Evolutionary conservation across 2,888 invertebrate genomes (phyloP).

Genomic region (Trichacis sp.): DNA sequence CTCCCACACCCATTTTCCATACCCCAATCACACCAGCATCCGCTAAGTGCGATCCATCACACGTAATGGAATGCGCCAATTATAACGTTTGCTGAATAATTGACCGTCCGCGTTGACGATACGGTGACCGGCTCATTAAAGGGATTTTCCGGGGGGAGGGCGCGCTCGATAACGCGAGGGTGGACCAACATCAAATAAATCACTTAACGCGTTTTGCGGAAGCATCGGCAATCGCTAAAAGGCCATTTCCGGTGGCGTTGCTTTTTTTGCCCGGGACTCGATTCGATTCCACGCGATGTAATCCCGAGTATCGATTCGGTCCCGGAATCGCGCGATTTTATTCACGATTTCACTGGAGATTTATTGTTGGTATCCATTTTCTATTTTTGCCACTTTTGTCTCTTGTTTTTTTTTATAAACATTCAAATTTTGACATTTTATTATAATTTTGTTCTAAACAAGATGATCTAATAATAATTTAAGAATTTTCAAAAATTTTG

Average conservation of each 20-base stretch:
- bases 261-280: background rate
- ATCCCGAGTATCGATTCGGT: background rate
- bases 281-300: background rate
- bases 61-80: conserved; percentile 68
- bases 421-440: too few species aligned
- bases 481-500: too few species aligned
- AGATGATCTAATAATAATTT: too few species aligned
- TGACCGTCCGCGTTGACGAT: conserved; percentile 52
- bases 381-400: too few species aligned
- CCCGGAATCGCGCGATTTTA: background rate
- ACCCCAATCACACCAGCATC: conserved; percentile 64
- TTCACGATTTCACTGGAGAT: background rate
- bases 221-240: conserved; percentile 58
- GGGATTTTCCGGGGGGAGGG: conserved; percentile 29
- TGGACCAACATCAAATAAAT: conserved; percentile 63
- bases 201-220: conserved; percentile 58
- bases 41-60: conserved; percentile 68
- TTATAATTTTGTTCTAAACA: too few species aligned
- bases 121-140: conserved; percentile 38
- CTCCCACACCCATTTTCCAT: conserved; percentile 21
- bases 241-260: conserved; percentile 35
- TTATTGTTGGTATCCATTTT: too few species aligned
- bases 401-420: too few species aligned
- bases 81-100: conserved; percentile 69
- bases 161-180: conserved; percentile 48